Evolutionary conservation across 2,113 vertebrate genomes (phyloP), one percentile per base, ranked within the genome.

Genomic region (Cavia aperea): DNA sequence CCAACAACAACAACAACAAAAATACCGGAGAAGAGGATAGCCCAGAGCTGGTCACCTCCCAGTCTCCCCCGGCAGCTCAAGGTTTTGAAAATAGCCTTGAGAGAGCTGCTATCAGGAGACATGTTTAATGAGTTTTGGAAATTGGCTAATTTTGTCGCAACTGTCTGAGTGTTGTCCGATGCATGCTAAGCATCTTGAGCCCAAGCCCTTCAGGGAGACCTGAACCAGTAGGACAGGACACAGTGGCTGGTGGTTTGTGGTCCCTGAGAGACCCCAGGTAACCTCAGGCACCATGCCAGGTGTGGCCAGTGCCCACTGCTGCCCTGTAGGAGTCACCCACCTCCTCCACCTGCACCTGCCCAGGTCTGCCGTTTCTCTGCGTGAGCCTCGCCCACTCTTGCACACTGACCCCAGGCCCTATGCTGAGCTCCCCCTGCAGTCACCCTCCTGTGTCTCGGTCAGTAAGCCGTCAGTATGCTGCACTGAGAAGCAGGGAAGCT

Each of bases 81-180:
- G 6, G 84, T 95, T 94, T 88, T 73, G 91, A 92, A 92, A 96
- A 95, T 91, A 88, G 92, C 92, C 89, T 63, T 65, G 91, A 93
- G 93, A 94, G 94, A 96, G 95, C 96, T 95, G 89, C 89, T 96
- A 95, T 96, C 95, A 79, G 86, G 81, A 96, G 84, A 62, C 51
- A 5, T 91, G 89, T 90, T 95, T 96, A 96, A 97, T 96, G 78
- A 95, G 93, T 95, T 96, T 95, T 93, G 89, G 95, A 97, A 96
- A 97, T 96, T 96, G 95, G 92, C 95, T 97, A 96, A 97, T 96
- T 96, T 96, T 95, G 95, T 89, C 3, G 46, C 94, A 95, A 93
- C 88, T 31, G 46, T 86, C 91, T 66, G 91, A 81, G 62, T 49
- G 94, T 79, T 91, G 68, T 94, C 89, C 7, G 5, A 82, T 95